Evolutionary conservation across 2,888 invertebrate genomes (phyloP), one percentile per base, ranked within the genome.

Genomic region (Zelleria hepariella): DNA sequence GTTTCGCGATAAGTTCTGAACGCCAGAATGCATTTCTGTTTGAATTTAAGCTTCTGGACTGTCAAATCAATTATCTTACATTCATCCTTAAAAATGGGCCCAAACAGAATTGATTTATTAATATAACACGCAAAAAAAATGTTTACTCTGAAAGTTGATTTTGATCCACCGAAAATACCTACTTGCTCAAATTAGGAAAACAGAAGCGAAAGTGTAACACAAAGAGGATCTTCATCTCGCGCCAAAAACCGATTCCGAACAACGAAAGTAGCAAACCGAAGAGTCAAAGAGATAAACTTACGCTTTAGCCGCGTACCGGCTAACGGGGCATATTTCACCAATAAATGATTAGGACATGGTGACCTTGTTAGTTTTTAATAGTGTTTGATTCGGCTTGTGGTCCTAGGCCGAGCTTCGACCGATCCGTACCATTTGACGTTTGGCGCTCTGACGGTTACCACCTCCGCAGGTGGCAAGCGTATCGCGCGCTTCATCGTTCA

Each of bases 291-390:
- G 51, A 26, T 54, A 26, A 24, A 53, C 24, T 53, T 51, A 25
- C n/a, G n/a, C n/a, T n/a, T n/a, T n/a, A 53, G 8, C 53, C 25
- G n/a, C 53, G 21, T 24, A 53, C 15, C 53, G 20, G 25, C 53
- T 53, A 53, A 53, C 53, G 32, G 27, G 21, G 21, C 55, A 55
- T 55, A 55, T 55, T 55, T 55, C 55, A 55, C 55, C 55, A 7
- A 20, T 20, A 42, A 42, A 42, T 27, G 55, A 55, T 55, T 27
- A 55, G 55, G 55, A 55, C 27, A 18, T 20, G 26, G 27, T 55
- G 55, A 32, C 55, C 55, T 32, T 55, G 20, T 55, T 55, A 54
- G 15, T 8, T 54, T 54, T 54, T 18, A 25, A 26, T 55, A 54
- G 3, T 54, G n/a, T 54, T 54, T 15, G n/a, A 26, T 26, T 54